Conservation (phyloP, 2,113 vertebrate species). For the Castor canadensis region DNA sequence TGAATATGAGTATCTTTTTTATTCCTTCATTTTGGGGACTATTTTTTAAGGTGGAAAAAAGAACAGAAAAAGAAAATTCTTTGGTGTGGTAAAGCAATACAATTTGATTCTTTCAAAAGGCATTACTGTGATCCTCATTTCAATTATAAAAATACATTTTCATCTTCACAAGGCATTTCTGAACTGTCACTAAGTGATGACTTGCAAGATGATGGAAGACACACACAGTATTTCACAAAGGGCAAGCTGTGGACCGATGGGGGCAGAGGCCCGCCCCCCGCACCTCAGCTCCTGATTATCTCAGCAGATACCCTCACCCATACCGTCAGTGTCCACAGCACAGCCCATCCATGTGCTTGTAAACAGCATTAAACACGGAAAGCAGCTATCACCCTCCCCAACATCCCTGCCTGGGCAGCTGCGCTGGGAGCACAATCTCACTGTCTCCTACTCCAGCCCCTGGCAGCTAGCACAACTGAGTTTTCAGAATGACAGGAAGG, state of each 20-base stretch:
- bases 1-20: not conserved
- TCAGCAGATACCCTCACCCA: not conserved
- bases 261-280: not conserved
- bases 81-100: constrained; percentile 22
- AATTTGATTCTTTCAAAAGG: constrained; percentile 50
- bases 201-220: not conserved
- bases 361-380: not conserved
- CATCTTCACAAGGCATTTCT: not conserved
- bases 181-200: not conserved
- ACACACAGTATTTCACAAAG: not conserved
- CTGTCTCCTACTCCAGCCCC: not conserved
- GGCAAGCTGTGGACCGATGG: not conserved
- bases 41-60: not conserved
- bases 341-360: not conserved
- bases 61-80: constrained; percentile 7
- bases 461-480: not conserved
- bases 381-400: not conserved
- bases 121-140: not conserved
- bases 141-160: constrained; percentile 54
- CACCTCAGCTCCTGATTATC: not conserved
- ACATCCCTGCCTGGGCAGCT: not conserved
- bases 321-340: not conserved
- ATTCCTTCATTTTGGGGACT: constrained; percentile 4
- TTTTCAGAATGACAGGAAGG: not conserved
- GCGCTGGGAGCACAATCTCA: not conserved